Evolutionary conservation across 1,140 invertebrate species (phyloP), one percentile per base, ranked within the genome.

Genomic region (Macrotrachela quadricornifera): DNA sequence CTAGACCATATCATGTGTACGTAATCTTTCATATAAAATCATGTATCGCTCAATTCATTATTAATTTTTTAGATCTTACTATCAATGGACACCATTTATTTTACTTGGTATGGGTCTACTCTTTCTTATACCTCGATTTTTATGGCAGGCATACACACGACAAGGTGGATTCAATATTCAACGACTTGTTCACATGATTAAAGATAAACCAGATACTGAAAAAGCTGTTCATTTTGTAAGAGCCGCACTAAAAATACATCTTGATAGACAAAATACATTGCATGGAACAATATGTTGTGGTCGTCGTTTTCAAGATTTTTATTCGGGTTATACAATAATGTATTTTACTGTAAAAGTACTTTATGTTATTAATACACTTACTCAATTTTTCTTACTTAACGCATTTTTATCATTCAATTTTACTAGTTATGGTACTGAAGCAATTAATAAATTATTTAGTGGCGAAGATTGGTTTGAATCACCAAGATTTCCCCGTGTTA

Each of bases 311-410:
- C 64, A 67, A 50, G 60, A 72, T 40, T 72, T 71, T 62, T 70
- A 72, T 6, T 71, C 72, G 57, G 74, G 71, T 59, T 64, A 74
- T 21, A 65, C 55, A 57, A 65, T 1, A 62, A 60, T 0, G 60
- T 59, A 6, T 53, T 67, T 44, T 68, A 68, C 60, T 42, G 56
- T 62, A 15, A 69, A 63, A 40, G 36, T 63, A 16, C 51, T 66
- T 10, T 63, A 64, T 50, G 16, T 62, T 15, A n/a, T 54, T 1
- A 63, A 66, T 54, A 50, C 58, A 10, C 43, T 62, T 14, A 55
- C 52, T 1, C 62, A 64, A 52, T 61, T 65, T 46, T 61, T 59
- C 43, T 37, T 65, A 8, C 51, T 67, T 15, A 64, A 65, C 47
- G 51, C 56, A 11, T 64, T 65, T 46, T 56, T 68, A 51, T 57